Percentiles rank a stretch among this genome's conserved stretches.
These are phyloP conservation scores for Acinonyx jubatus DNA, from an alignment of 2,113 vertebrate genomes.

Conservation along the genomic window DNA sequence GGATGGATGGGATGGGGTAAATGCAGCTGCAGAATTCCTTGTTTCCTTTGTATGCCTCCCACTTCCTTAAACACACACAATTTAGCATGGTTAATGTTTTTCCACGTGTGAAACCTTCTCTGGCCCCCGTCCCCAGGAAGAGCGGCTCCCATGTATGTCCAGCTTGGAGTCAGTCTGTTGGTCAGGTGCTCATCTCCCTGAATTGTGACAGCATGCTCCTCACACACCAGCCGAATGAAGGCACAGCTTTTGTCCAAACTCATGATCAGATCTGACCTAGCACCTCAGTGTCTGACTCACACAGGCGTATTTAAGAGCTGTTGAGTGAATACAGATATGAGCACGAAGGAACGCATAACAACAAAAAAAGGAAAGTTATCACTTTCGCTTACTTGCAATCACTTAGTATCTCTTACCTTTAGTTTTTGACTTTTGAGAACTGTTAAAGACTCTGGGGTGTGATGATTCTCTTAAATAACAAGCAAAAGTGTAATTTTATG, in stretches of 20 bases:
- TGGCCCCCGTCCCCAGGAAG: neutral
- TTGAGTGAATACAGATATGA: neutral
- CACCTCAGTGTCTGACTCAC: neutral
- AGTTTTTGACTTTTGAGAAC: conserved; percentile 62
- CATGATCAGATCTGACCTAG: neutral
- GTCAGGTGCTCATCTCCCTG: neutral
- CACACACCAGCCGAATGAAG: neutral
- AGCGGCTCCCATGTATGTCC: neutral
- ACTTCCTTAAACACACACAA: neutral
- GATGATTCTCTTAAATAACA: conserved; percentile 78
- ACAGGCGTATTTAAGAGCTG: neutral
- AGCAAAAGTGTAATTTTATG: conserved; percentile 75
- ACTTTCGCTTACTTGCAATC: conserved; percentile 37
- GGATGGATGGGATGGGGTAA: neutral
- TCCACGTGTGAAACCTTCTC: neutral
- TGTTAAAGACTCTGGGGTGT: conserved; percentile 42
- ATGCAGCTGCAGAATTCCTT: neutral
- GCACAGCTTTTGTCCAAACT: neutral
- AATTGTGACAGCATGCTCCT: neutral
- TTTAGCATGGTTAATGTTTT: neutral
- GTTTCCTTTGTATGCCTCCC: neutral
- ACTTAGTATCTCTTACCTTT: conserved; percentile 29
- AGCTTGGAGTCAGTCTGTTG: neutral
- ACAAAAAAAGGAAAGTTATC: neutral
- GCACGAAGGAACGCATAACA: neutral